Base-by-base conservation (phyloP, 2,797 vertebrate genomes). In the Clarias laeviceps region DNA sequence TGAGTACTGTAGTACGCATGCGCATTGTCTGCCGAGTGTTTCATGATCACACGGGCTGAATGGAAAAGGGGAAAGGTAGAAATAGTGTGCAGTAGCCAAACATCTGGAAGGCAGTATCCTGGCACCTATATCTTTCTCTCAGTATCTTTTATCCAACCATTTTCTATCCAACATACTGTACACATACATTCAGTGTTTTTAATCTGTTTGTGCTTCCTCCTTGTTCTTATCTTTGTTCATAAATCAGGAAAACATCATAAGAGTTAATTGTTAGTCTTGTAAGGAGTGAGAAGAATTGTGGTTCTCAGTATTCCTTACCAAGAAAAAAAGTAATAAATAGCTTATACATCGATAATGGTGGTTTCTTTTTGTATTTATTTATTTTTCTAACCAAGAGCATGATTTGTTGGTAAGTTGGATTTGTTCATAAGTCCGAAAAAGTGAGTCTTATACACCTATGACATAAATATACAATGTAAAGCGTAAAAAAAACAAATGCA, bases 11-110 rank as follows among this genome's bases (percentile, higher is more conserved):
- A 50, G 45, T 50, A 50, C 11, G 37, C 37, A 40, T 50, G 45
- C 11, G 11, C 2, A 12, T 50, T 50, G 45, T 50, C 45, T 12
- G 45, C 45, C 11, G 11, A 50, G 45, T 50, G 45, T 50, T 50
- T 50, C 45, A 50, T 50, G 11, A 50, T 50, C 45, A 50, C 45
- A 50, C 45, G 11, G 32, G 40, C 89, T 89, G 89, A 83, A 62
- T 90, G 88, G 64, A 68, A 80, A 50, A 72, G 40, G 50, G 45
- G 66, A 72, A 66, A 66, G 82, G 91, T 81, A 84, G 91, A 93
- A 92, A 94, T 92, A 78, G 90, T 92, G 89, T 91, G 87, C 90
- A 94, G 90, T 91, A 89, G 92, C 93, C 90, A 91, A 93, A 94
- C 93, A 95, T 94, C 93, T 94, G 93, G 92, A 92, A 87, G 24